Evolutionary conservation across 1,140 invertebrate species (phyloP).

Genomic region (Drosophila persimilis): DNA sequence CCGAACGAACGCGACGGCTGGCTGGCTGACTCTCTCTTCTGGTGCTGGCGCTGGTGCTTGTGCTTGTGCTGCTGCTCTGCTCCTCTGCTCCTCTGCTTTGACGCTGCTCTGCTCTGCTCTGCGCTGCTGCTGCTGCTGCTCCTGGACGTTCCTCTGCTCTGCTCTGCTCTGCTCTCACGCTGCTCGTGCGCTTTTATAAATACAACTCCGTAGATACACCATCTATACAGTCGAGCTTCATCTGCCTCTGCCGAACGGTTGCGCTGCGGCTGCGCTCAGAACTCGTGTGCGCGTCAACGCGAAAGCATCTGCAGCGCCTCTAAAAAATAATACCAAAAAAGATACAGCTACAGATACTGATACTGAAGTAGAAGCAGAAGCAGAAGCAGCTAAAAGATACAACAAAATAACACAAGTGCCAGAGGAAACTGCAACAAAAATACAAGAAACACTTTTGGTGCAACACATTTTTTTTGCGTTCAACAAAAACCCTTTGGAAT

Average conservation of each 20-base stretch:
- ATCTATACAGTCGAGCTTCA: constrained; percentile 68
- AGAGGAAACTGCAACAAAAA: constrained; percentile 7
- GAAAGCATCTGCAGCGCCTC: constrained; percentile 68
- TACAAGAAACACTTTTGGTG: constrained; percentile 29
- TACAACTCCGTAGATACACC: constrained; percentile 69
- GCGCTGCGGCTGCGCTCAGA: constrained; percentile 74
- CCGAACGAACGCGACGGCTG: too few relatives aligned
- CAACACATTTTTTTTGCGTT: constrained; percentile 49
- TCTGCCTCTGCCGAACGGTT: constrained; percentile 59
- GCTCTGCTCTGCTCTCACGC: constrained; percentile 23
- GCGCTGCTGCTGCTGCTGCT: neutral
- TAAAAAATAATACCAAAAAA: constrained; percentile 27
- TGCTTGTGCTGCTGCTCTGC: constrained; percentile 20
- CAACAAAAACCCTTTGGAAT: too few relatives aligned
- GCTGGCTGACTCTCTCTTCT: constrained; percentile 7
- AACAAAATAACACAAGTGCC: neutral
- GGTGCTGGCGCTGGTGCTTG: constrained; percentile 12
- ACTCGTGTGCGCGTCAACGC: constrained; percentile 72
- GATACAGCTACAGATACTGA: neutral
- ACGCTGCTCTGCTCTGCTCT: constrained; percentile 25
- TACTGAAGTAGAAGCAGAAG: neutral
- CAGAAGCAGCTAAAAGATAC: constrained; percentile 5
- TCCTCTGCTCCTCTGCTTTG: neutral
- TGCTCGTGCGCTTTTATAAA: constrained; percentile 72
- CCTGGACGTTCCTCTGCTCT: neutral